These are phyloP conservation scores for Remorina albescens DNA, from an alignment of 2,797 vertebrate species.

Conservation along the genomic window DNA sequence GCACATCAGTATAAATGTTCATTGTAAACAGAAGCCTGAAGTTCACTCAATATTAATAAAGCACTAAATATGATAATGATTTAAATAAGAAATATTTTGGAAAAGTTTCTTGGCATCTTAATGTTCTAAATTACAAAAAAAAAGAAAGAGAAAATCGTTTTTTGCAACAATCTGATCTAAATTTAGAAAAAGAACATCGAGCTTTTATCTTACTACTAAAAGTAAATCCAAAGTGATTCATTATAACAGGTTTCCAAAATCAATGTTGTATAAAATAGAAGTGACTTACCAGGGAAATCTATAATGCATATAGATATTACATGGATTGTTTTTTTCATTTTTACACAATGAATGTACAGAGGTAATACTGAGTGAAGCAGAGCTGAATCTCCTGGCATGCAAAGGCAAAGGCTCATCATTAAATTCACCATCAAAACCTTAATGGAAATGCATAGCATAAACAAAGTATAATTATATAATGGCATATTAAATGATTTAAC, in stretches of 20 bases:
- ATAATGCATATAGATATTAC: not conserved
- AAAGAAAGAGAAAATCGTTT: not conserved
- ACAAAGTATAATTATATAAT: conserved; percentile 69
- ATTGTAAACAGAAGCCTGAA: conserved; percentile 9
- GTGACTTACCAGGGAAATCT: not conserved
- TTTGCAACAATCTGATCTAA: not conserved
- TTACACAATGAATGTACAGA: conserved; percentile 11
- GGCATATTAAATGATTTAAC: conserved; percentile 74
- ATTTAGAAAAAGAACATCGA: not conserved
- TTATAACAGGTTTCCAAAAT: conserved; percentile 8
- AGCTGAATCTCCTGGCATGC: conserved; percentile 48
- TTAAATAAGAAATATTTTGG: no score
- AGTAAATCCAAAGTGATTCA: not conserved
- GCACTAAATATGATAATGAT: no score
- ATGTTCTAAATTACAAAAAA: not conserved
- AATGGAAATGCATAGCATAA: conserved; percentile 58
- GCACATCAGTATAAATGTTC: not conserved
- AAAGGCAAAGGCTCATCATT: conserved; percentile 56
- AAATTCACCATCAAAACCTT: conserved; percentile 47
- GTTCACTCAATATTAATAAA: no score
- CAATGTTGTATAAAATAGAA: not conserved
- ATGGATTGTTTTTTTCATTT: not conserved
- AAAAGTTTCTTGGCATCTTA: no score
- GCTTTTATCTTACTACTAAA: not conserved
- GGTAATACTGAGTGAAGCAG: conserved; percentile 2